Evolutionary conservation across 92 coral and sea anemone species (phyloP), one percentile per base, ranked within the genome.

Genomic region (Chrysogorgia sp.): DNA sequence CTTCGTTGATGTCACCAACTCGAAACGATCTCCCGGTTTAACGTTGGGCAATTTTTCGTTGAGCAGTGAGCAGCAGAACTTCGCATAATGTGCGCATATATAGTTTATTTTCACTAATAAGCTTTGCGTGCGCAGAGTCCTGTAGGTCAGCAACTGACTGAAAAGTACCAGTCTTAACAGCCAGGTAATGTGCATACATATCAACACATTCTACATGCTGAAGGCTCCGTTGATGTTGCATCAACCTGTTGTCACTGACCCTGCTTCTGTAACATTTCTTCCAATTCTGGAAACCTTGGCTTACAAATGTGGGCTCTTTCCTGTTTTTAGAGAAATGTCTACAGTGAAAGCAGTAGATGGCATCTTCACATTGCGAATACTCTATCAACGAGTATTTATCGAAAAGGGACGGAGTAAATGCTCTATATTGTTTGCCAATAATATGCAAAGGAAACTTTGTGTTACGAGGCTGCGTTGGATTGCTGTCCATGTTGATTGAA

Each of bases 81-180:
- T 65, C 72, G 35, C 20, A 12, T 31, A 65, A 14, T 8, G 72
- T 65, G 72, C 72, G 72, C 72, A 65, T 8, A 65, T 65, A 65
- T 13, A 25, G 50, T 21, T 49, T 65, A 21, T 65, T 65, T 7
- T 65, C 72, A 12, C 25, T 31, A 4, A 15, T 21, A 13, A 8
- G 49, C 26, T 65, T 65, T 65, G 47, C 72, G 26, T 65, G 72
- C 22, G 14, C 49, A 65, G 72, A 12, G 8, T 65, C 49, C 72
- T 65, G 71, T 9, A 64, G 71, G 2, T 64, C 71, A 64, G 71
- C 71, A 31, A 64, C 71, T n/a, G 75, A 67, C 49, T 40, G 58
- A 22, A 68, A 68, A 7, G 10, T 68, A 24, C 58, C 76, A 68
- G 57, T 40, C 34, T 68, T 68, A 29, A 68, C 34, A 41, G 13